Evolutionary conservation across 35 echinoderm and acorn worm species (phyloP).

Genomic region (Acanthaster planci): DNA sequence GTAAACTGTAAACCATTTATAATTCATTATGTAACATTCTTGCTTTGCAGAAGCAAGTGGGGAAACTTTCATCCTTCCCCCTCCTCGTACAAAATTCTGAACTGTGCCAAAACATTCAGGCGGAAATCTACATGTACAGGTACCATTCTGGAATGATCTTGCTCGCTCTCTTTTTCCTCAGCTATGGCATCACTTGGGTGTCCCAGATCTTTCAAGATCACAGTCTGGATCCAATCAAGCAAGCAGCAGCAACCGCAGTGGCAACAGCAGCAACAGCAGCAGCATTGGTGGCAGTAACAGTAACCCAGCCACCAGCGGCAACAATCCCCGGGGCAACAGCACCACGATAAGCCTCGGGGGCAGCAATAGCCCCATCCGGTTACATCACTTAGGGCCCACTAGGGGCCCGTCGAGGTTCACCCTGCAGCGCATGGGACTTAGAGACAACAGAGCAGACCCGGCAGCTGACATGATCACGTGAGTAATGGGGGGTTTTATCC

Average conservation of each 20-base stretch:
- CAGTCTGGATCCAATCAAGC: not conserved
- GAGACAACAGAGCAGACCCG: not conserved
- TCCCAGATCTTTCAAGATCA: not conserved
- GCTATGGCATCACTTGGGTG: not conserved
- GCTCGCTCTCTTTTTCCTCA: not conserved
- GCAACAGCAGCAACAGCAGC: not conserved
- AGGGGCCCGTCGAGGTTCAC: not conserved
- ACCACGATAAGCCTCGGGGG: not conserved
- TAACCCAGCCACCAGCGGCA: not conserved
- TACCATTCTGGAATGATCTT: no score
- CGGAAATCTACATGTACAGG: no score
- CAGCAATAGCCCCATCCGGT: not conserved
- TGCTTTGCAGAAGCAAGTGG: no score
- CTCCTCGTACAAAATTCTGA: no score
- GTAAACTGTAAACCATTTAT: no score
- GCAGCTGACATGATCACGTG: slow-evolving; percentile 27
- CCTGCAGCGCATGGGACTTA: slow-evolving; percentile 14
- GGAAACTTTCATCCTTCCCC: no score
- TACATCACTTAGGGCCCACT: not conserved
- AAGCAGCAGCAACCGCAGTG: slow-evolving; percentile 1
- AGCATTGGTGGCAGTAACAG: not conserved
- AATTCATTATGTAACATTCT: no score
- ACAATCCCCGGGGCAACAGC: not conserved
- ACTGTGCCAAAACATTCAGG: no score
- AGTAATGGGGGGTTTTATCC: slow-evolving; percentile 1